Evolutionary conservation across 2,113 vertebrate genomes (phyloP), one percentile per base, ranked within the genome.

Genomic region (Paraplagusia blochii): DNA sequence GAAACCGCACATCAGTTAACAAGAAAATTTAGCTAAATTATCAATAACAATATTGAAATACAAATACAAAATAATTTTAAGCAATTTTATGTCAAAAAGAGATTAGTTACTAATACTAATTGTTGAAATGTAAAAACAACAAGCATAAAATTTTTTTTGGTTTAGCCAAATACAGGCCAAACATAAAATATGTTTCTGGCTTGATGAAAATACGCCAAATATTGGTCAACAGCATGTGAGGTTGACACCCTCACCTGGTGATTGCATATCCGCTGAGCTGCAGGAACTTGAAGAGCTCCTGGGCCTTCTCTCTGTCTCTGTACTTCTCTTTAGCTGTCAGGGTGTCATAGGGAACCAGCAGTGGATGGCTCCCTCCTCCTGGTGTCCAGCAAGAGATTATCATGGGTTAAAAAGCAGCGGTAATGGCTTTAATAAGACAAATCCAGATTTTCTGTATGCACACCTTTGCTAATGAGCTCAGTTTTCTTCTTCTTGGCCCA

Each of bases 401-500:
- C 0, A 0, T 1, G 18, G 10, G 5, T 18, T 2, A 22, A 35
- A 39, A 45, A 34, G 16, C 5, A 36, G 5, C 38, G 0, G 2
- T 4, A 11, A 13, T 1, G 5, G 7, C 15, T 13, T 15, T 10
- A 9, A 29, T 8, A 12, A 8, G 12, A 8, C 8, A 40, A 36
- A 6, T 4, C 4, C 14, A 15, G 22, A 29, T 6, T 44, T 5
- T 8, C 22, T 7, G 3, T 44, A 43, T 15, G 8, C 61, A 51
- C 16, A 90, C 95, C 95, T 96, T 93, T 98, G 81, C 92, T 93
- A 69, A 91, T 86, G 19, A 99, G 90, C 49, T 99, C 96, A 48
- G 84, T 74, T 79, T 96, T 99, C 91, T 97, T 98, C 89, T 97
- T 99, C 89, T 93, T 98, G 67, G 96, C 94, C 96, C 96, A 99